Percentiles rank a stretch among this genome's conserved stretches.
Conservation (phyloP, 2,888 invertebrate genomes). For the Biston betularia region DNA sequence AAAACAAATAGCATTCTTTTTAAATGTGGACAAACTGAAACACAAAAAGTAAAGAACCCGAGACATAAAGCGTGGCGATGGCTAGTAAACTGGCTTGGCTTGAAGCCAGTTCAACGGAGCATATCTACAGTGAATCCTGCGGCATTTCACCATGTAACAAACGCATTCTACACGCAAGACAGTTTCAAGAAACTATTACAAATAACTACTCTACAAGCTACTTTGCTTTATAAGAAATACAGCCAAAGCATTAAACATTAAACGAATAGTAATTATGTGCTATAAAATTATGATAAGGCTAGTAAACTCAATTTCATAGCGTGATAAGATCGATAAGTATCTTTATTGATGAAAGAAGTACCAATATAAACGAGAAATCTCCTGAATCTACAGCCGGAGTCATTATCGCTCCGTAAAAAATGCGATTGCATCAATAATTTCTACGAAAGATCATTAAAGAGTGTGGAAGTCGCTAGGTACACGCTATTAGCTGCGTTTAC, state of each 20-base stretch:
- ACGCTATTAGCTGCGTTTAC: constrained; percentile 63
- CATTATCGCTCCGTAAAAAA: constrained; percentile 45
- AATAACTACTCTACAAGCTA: not conserved
- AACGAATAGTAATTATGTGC: constrained; percentile 41
- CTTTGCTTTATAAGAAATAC: constrained; percentile 12
- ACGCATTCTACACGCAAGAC: constrained; percentile 11
- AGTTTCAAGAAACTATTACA: too few relatives aligned
- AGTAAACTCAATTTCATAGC: constrained; percentile 38
- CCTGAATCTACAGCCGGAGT: constrained; percentile 34
- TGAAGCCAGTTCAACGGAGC: constrained; percentile 42
- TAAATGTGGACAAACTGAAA: constrained; percentile 26
- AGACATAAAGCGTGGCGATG: constrained; percentile 28
- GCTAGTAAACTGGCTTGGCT: constrained; percentile 40
- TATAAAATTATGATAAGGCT: constrained; percentile 45
- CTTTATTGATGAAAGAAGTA: constrained; percentile 43
- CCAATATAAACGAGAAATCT: constrained; percentile 35
- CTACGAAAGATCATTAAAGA: constrained; percentile 58
- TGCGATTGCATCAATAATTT: constrained; percentile 59
- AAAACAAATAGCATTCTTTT: constrained; percentile 21
- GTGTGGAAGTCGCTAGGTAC: constrained; percentile 65
- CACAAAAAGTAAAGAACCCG: constrained; percentile 25
- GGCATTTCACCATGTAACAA: constrained; percentile 28
- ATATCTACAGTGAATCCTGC: constrained; percentile 35
- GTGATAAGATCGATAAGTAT: constrained; percentile 42
- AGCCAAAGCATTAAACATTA: constrained; percentile 3